phyloP scores from a whole-genome alignment of 1,140 invertebrate species.

The Saxidomus purpurata region DNA sequence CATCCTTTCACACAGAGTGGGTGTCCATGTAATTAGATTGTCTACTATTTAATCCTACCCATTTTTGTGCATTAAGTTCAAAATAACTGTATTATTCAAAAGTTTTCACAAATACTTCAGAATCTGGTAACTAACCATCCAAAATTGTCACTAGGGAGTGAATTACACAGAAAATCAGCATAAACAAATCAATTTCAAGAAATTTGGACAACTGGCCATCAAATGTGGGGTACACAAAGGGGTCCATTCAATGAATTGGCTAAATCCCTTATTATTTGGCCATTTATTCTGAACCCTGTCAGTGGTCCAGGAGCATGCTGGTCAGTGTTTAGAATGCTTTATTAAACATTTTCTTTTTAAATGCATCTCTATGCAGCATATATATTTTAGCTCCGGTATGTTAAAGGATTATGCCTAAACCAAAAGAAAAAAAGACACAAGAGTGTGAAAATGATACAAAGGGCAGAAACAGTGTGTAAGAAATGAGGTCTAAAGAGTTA shows the following conservation, averaged over 20 bases:
- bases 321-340: too few relatives aligned
- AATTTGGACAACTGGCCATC: conserved; percentile 66
- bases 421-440: too few relatives aligned
- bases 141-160: conserved; percentile 24
- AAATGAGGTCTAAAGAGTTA: too few relatives aligned
- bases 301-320: neutral
- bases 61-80: neutral
- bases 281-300: conserved; percentile 33
- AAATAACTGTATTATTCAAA: neutral
- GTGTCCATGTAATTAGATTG: conserved; percentile 19
- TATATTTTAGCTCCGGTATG: too few relatives aligned
- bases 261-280: conserved; percentile 55
- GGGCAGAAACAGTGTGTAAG: too few relatives aligned
- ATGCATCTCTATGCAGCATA: too few relatives aligned
- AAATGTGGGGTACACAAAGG: conserved; percentile 44
- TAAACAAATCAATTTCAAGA: conserved; percentile 66
- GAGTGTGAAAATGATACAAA: too few relatives aligned
- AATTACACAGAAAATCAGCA: conserved; percentile 59
- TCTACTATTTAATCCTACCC: neutral
- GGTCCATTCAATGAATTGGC: neutral
- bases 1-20: neutral
- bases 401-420: too few relatives aligned
- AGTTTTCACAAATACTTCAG: neutral
- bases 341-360: neutral
- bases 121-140: conserved; percentile 19